These are phyloP conservation scores for Drosophila peninsularis DNA, from an alignment of 2,888 invertebrate genomes.

Conservation along the genomic window DNA sequence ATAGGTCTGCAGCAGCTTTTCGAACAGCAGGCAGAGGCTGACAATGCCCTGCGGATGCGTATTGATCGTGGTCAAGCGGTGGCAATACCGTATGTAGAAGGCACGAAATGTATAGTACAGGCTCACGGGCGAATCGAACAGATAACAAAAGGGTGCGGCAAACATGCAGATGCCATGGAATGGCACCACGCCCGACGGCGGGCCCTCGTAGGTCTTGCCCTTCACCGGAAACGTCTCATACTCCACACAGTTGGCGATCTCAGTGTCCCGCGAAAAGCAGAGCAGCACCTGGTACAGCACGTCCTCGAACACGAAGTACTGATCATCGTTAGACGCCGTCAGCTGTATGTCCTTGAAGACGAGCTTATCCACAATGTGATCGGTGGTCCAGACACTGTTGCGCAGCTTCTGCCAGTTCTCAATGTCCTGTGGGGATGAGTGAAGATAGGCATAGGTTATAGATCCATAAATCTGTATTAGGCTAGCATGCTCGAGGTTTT, in stretches of 20 bases:
- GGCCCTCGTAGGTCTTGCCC: conserved; percentile 85
- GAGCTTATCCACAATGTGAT: conserved; percentile 96
- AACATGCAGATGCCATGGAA: conserved; percentile 99
- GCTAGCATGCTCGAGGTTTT: no score
- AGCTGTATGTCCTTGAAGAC: conserved; percentile 98
- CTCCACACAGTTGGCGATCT: conserved; percentile 90
- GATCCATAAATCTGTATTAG: no score
- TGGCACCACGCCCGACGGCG: conserved; percentile 97
- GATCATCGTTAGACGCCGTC: conserved; percentile 98
- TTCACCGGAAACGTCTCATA: conserved; percentile 84
- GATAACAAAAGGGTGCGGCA: conserved; percentile 97
- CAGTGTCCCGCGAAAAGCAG: conserved; percentile 95
- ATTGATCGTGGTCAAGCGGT: conserved; percentile 95
- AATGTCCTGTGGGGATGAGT: conserved; percentile 86
- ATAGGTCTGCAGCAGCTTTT: conserved; percentile 94
- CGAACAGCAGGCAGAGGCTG: conserved; percentile 94
- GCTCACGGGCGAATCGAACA: conserved; percentile 94
- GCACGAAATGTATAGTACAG: conserved; percentile 96
- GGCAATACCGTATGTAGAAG: conserved; percentile 96
- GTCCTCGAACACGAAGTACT: conserved; percentile 99
- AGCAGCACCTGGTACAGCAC: conserved; percentile 96
- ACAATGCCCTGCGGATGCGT: conserved; percentile 96
- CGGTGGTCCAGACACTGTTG: conserved; percentile 92
- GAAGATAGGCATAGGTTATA: not conserved
- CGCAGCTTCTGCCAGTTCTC: conserved; percentile 93